Evolutionary conservation across 1,140 invertebrate species (phyloP), one percentile per base, ranked within the genome.

Genomic region (Heliconius himera): DNA sequence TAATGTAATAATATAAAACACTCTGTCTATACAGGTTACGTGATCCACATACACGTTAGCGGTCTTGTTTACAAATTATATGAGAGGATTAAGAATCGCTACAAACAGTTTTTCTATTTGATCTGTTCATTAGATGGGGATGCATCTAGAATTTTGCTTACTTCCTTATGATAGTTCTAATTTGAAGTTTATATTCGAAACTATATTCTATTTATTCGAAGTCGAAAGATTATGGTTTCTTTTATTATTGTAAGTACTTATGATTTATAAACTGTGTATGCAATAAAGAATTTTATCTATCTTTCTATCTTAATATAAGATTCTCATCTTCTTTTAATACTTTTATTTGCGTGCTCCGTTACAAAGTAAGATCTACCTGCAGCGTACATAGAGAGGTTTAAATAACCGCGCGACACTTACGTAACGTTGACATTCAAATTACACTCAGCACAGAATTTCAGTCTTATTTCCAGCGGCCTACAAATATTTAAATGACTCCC

Each of bases 401-500:
- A 71, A 71, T 71, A 71, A 71, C 70, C 70, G 33, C 70, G 8
- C 38, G 70, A 71, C 20, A 38, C 29, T 71, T 71, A 38, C 20
- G 70, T 20, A 71, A 71, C 38, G 70, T 71, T 71, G 70, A 71
- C 70, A 38, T 71, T 71, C 70, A 71, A 71, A 71, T 71, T 71
- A 71, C 33, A 71, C 70, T 71, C 70, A 36, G 70, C 70, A 71
- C 70, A 71, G 33, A 71, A 71, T 71, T 71, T 60, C 70, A 33
- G 70, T 71, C 70, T 71, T 71, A 71, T 38, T 76, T 76, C 8
- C 74, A 33, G 36, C 56, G 56, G 74, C 74, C 74, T 76, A 76
- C 54, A 76, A 76, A 76, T 70, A 76, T 76, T 76, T 66, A 76
- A 66, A 76, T 38, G 74, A 76, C 36, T 76, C 22, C 36, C 29